These are phyloP conservation scores for Lasioglossum baleicum DNA, from an alignment of 1,140 invertebrate species.

Conservation along the genomic window DNA sequence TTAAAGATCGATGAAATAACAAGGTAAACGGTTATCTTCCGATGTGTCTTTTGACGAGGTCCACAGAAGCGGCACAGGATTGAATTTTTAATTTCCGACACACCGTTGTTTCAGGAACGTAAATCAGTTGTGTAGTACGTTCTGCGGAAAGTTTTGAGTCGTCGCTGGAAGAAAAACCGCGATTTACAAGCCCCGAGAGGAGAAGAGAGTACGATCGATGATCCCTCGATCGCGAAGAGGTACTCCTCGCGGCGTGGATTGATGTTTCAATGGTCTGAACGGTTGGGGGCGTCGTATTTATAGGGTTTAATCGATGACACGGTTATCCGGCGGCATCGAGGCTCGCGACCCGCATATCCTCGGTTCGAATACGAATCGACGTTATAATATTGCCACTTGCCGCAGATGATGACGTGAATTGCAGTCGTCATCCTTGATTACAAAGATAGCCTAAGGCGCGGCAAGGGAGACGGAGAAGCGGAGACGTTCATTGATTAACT, in stretches of 20 bases:
- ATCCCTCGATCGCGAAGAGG: background rate
- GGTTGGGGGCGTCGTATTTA: slow-evolving; percentile 36
- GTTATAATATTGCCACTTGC: slow-evolving; percentile 50
- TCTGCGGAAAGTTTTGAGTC: background rate
- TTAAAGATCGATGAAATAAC: too few relatives aligned
- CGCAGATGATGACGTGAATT: slow-evolving; percentile 54
- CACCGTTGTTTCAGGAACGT: slow-evolving; percentile 7
- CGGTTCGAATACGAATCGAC: slow-evolving; percentile 29
- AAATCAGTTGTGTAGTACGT: slow-evolving; percentile 25
- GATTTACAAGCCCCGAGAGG: background rate
- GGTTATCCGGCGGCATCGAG: slow-evolving; percentile 41
- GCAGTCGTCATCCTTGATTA: slow-evolving; percentile 44
- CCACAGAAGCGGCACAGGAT: too few relatives aligned
- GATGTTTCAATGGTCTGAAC: slow-evolving; percentile 14
- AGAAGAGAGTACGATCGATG: background rate
- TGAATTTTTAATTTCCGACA: too few relatives aligned
- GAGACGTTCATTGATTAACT: slow-evolving; percentile 43
- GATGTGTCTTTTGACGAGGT: too few relatives aligned
- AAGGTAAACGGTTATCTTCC: too few relatives aligned
- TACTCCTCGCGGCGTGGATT: background rate
- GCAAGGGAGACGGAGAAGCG: background rate
- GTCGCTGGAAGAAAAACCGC: too few relatives aligned
- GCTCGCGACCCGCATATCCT: slow-evolving; percentile 46
- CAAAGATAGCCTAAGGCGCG: slow-evolving; percentile 47
- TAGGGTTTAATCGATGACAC: slow-evolving; percentile 59